Conservation (phyloP, 2,113 vertebrate genomes). For the Trematocara zebra region DNA sequence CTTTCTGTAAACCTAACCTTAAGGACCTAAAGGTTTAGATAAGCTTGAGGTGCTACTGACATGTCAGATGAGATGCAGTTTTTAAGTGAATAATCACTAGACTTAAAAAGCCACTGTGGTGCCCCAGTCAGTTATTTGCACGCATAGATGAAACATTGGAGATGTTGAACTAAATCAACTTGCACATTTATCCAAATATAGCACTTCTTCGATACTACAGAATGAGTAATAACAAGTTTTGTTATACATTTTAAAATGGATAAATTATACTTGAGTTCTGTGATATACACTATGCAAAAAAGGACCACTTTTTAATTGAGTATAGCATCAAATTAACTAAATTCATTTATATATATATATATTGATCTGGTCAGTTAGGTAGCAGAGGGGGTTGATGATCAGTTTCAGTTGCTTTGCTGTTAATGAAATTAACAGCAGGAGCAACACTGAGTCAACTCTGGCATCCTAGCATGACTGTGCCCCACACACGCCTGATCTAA, state of each 20-base stretch:
- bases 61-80: background rate
- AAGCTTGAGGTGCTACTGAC: background rate
- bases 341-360: background rate
- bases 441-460: background rate
- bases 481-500: background rate
- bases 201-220: background rate
- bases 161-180: background rate
- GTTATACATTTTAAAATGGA: background rate
- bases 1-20: background rate
- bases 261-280: accelerated
- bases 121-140: background rate
- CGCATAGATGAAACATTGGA: background rate
- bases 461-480: background rate
- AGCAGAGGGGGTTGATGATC: background rate
- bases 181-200: background rate
- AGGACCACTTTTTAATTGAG: background rate
- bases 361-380: background rate
- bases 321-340: background rate
- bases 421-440: background rate
- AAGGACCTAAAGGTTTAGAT: background rate
- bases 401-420: background rate
- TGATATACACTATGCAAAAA: accelerated
- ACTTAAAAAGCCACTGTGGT: background rate
- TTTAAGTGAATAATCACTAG: background rate
- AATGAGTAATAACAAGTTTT: background rate